phyloP scores from a whole-genome alignment of 2,888 invertebrate genomes.

The Periphyllus acericola region DNA sequence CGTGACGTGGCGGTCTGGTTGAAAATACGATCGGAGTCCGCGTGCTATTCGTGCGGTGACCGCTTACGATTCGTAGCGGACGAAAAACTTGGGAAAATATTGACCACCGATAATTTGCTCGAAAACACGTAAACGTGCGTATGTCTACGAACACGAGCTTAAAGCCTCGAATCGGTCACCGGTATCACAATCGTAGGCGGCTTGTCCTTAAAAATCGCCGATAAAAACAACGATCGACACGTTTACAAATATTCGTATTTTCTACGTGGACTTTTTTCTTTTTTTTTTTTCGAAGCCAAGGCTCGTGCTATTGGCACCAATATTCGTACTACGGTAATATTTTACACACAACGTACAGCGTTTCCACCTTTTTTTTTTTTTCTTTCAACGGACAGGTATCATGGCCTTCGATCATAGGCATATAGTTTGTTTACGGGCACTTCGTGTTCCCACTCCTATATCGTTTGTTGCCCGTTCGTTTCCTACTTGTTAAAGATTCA shows the following conservation, averaged over 20 bases:
- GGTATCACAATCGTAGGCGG: constrained; percentile 12
- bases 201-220: constrained; percentile 36
- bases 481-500: constrained; percentile 23
- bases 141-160: not conserved
- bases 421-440: not conserved
- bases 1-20: too few relatives aligned
- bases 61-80: too few relatives aligned
- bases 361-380: not conserved
- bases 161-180: constrained; percentile 11
- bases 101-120: too few relatives aligned
- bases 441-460: not conserved
- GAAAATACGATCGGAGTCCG: too few relatives aligned
- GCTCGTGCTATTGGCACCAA: not conserved
- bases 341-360: not conserved
- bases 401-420: constrained; percentile 9
- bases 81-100: too few relatives aligned
- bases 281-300: constrained; percentile 13
- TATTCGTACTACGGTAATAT: constrained; percentile 9
- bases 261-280: not conserved
- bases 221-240: constrained; percentile 24
- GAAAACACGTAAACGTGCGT: too few relatives aligned
- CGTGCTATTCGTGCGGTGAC: too few relatives aligned
- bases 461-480: constrained; percentile 5
- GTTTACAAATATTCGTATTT: constrained; percentile 11
- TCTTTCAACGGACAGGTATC: not conserved